A percentile compares a stretch with the other conserved stretches of the same genome.
Conservation (phyloP, 1,140 invertebrate genomes). For the Scylla paramamosain region DNA sequence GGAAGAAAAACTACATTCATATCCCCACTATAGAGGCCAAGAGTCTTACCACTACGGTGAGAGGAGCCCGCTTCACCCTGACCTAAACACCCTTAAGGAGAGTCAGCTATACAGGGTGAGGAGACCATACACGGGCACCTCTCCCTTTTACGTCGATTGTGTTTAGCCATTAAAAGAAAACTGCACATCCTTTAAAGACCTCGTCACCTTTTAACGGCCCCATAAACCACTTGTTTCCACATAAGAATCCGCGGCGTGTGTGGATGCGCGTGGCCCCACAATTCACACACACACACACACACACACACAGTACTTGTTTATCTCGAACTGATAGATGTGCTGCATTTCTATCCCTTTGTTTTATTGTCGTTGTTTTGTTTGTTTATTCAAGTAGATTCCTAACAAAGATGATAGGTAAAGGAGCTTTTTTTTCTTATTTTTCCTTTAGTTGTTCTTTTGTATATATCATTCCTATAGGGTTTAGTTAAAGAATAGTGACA, state of each 20-base stretch:
- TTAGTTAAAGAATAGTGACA: no score
- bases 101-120: background rate
- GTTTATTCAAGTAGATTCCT: no score
- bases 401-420: no score
- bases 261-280: background rate
- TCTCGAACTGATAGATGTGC: background rate
- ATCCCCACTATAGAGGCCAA: no score
- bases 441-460: no score
- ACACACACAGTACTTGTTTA: background rate
- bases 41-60: background rate
- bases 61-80: background rate
- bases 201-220: background rate
- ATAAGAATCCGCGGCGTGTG: background rate
- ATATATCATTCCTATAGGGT: no score
- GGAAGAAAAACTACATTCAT: background rate
- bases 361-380: no score
- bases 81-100: background rate
- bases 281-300: background rate
- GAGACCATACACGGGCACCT: background rate
- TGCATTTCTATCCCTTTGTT: no score
- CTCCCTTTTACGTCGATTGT: background rate
- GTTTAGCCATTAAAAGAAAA: background rate
- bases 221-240: background rate
- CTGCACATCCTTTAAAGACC: no score
- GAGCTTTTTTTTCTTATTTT: no score